A percentile compares a stretch with the other conserved stretches of the same genome.
Conservation (phyloP, 2,113 vertebrate genomes). For the Oryzias curvinotus region DNA sequence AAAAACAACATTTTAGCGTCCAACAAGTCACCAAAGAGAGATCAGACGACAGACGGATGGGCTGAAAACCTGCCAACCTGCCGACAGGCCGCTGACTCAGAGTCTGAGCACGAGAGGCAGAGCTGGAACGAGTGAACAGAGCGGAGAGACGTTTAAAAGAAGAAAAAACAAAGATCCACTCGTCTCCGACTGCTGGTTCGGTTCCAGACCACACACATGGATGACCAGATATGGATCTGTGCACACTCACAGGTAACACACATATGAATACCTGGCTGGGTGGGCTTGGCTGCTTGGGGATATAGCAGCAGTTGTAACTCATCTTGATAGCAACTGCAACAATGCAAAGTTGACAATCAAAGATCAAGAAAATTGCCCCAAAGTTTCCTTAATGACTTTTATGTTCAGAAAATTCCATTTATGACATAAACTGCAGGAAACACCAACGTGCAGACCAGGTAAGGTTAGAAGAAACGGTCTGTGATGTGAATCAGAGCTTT, state of each 20-base stretch:
- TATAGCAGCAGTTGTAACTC: constrained; percentile 30
- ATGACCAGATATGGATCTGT: constrained; percentile 46
- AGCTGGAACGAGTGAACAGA: constrained; percentile 30
- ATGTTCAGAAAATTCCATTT: too few relatives aligned
- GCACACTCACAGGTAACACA: constrained; percentile 25
- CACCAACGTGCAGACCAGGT: too few relatives aligned
- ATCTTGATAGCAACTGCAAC: constrained; percentile 9
- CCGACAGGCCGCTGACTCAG: constrained; percentile 57
- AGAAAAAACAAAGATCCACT: constrained; percentile 61
- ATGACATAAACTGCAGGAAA: too few relatives aligned
- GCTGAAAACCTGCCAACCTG: constrained; percentile 38
- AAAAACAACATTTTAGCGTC: not conserved
- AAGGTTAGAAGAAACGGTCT: too few relatives aligned
- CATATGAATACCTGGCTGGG: constrained; percentile 65
- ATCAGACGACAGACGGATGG: constrained; percentile 30
- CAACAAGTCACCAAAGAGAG: not conserved
- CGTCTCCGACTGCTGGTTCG: constrained; percentile 66
- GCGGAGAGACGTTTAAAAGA: constrained; percentile 54
- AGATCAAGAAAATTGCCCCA: too few relatives aligned
- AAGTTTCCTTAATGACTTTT: too few relatives aligned
- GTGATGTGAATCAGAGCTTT: too few relatives aligned
- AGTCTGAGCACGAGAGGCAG: constrained; percentile 59
- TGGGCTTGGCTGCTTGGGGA: constrained; percentile 63
- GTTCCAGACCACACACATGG: constrained; percentile 73
- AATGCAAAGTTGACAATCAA: not conserved